Evolutionary conservation across 2,888 invertebrate genomes (phyloP), one percentile per base, ranked within the genome.

Genomic region (Baronia brevicornis): DNA sequence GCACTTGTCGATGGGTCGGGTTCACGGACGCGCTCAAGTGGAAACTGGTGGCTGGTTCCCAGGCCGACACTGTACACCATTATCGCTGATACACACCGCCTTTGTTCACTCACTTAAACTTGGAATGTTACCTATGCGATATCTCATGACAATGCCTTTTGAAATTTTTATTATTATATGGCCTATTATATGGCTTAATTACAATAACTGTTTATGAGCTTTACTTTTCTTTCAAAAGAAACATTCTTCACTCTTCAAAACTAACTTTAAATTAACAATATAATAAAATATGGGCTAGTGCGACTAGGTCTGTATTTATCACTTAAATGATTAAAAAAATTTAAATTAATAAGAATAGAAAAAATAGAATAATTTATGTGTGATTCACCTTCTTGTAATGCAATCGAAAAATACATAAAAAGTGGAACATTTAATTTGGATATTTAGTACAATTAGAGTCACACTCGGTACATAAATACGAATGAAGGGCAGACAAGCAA

Each of bases 51-150:
- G 51, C 44, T 41, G 44, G 63, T 70, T 74, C 73, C 61, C 73
- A 74, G 49, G 56, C 52, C 63, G 71, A 62, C 69, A 73, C 59
- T 45, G 59, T 67, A 71, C 50, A 70, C 58, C 51, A 46, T 52
- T 59, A 57, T 47, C 46, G 46, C 51, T 43, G 48, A 44, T 45
- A 43, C 44, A 46, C 33, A 43, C 39, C 37, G 44, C 12, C 18
- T 23, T 23, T 32, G 38, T 30, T 43, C 38, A 36, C 36, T 35
- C 33, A 38, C 34, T 25, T 22, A 33, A 36, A 35, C 37, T 31
- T 21, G 20, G 28, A 20, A 30, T 33, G 23, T 11, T 30, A 21
- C 25, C 28, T 21, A 22, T 25, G 25, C 13, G 12, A 5, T 25
- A 14, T 17, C 6, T 18, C 10, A 11, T 15, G 22, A 29, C n/a